Evolutionary conservation across 2,113 vertebrate genomes (phyloP).

Genomic region (Eublepharis macularius): DNA sequence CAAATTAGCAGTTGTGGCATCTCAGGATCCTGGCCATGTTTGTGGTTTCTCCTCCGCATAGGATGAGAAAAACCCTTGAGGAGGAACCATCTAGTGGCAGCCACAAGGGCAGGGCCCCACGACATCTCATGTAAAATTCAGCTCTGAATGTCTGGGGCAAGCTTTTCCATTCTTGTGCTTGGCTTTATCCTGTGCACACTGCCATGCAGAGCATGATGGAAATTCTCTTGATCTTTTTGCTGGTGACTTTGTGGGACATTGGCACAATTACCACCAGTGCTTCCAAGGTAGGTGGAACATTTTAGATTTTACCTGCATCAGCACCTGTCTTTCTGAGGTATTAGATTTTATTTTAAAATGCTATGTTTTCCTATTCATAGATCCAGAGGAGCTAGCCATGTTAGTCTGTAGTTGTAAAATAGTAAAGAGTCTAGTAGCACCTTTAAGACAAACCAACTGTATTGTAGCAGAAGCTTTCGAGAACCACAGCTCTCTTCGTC

Average conservation of each 20-base stretch:
- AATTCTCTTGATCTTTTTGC: not conserved
- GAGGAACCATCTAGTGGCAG: not conserved
- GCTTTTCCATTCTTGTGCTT: not conserved
- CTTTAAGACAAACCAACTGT: no score
- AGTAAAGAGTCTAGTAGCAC: no score
- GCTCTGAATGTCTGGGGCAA: not conserved
- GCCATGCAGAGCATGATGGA: not conserved
- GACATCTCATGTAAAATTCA: not conserved
- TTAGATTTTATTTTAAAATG: not conserved
- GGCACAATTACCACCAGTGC: not conserved
- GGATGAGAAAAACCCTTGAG: not conserved
- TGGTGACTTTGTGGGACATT: not conserved
- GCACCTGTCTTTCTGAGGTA: not conserved
- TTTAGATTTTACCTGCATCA: not conserved
- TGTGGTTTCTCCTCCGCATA: not conserved
- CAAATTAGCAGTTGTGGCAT: not conserved
- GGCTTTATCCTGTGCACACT: not conserved
- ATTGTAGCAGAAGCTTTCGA: no score
- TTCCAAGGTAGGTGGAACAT: constrained; percentile 3
- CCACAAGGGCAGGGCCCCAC: constrained; percentile 5
- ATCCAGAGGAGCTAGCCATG: no score
- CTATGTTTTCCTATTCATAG: not conserved
- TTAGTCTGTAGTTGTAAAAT: no score
- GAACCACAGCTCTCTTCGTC: no score
- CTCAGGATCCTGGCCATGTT: not conserved